Base-by-base conservation (phyloP, 2,113 vertebrate genomes). In the Periophthalmus modestus region DNA sequence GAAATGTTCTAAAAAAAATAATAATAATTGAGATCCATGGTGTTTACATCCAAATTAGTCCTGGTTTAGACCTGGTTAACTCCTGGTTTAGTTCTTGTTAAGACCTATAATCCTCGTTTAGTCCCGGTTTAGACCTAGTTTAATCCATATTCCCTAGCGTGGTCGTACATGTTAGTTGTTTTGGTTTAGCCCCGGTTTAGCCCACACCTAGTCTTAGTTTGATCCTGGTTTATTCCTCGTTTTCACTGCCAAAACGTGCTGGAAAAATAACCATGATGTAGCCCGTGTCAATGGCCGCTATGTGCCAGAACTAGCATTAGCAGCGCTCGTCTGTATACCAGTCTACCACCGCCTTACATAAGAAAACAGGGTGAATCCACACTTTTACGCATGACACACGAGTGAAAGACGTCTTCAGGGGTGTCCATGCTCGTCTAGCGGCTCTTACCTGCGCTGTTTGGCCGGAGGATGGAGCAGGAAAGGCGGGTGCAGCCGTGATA, bases 401-500 rank as follows among this genome's bases (percentile, higher is more conserved):
- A 66, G 63, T 74, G 63, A 4, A 2, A 62, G 62, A 55, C 67
- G 47, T 67, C 1, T 55, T 55, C 6, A 50, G 71, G 9, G 36
- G 13, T 24, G 46, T 3, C 57, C n/a, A 1, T 1, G 52, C 10
- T 34, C 23, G 0, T 43, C 21, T 5, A 3, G 57, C 18, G 72
- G 69, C 63, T 19, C 92, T 91, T 93, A 93, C 92, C 92, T 88
- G 88, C 57, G 80, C 73, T 85, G 11, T 79, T 2, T 71, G 77
- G 75, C 76, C 62, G 82, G 84, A 77, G 81, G 74, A 66, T 82
- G 79, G 66, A 7, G 73, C 75, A 79, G 82, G 52, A 69, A 74
- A 72, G 67, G 79, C 74, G 70, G 39, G 82, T 79, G 77, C 89
- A 94, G 92, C 94, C 94, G 7, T n/a, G 52, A 18, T 92, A 93